phyloP scores from a whole-genome alignment of 2,797 vertebrate genomes.

The Otus scops region DNA sequence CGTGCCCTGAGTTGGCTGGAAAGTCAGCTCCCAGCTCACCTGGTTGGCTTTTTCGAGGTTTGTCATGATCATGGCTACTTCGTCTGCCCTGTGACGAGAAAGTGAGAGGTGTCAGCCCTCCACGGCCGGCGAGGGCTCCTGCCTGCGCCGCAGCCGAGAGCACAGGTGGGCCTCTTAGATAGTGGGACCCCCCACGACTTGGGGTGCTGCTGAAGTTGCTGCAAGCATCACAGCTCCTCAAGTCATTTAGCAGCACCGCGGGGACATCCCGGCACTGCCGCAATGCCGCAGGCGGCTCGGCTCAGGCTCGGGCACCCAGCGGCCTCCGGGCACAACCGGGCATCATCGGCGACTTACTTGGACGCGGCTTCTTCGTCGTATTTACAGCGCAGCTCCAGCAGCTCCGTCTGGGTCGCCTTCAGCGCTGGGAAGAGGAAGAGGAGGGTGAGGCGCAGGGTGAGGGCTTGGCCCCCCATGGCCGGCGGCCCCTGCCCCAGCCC shows the following conservation, averaged over 20 bases:
- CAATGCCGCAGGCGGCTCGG: rapidly evolving
- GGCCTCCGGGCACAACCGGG: rapidly evolving
- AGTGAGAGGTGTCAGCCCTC: not conserved
- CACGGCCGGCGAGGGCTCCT: rapidly evolving
- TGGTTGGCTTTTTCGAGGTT: conserved; percentile 95
- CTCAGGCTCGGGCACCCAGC: not conserved
- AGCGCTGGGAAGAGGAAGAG: conserved; percentile 79
- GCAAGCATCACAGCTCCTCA: not conserved
- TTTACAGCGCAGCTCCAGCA: conserved; percentile 90
- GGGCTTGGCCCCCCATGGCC: rapidly evolving
- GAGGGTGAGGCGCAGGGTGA: not conserved
- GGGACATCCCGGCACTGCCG: not conserved
- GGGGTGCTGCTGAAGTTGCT: not conserved
- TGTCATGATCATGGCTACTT: conserved; percentile 90
- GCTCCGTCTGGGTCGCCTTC: conserved; percentile 90
- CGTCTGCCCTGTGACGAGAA: conserved; percentile 84
- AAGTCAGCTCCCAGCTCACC: conserved; percentile 79
- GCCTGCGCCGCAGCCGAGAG: not conserved
- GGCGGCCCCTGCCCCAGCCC: not conserved
- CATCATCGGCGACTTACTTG: conserved; percentile 79
- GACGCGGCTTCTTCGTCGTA: conserved; percentile 90
- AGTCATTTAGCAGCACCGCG: rapidly evolving
- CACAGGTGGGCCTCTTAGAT: rapidly evolving
- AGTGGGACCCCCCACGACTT: rapidly evolving
- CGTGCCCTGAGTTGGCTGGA: rapidly evolving